A percentile compares a stretch with the other conserved stretches of the same genome.
Conservation (phyloP, 2,797 vertebrate genomes). For the Eurystomus glaucurus region DNA sequence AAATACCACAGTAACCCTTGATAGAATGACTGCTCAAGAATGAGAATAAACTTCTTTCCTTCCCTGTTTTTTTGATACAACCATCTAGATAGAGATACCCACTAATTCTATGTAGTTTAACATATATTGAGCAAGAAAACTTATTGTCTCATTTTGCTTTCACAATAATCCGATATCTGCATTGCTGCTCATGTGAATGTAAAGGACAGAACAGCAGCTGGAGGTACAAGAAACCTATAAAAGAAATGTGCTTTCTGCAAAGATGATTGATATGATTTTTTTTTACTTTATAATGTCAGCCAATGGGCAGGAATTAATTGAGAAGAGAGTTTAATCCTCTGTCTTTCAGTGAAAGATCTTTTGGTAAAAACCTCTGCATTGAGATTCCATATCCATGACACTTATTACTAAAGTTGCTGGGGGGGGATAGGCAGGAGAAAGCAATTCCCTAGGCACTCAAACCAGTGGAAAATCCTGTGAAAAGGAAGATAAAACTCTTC, state of each 20-base stretch:
- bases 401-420: background rate
- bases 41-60: background rate
- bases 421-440: background rate
- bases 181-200: background rate
- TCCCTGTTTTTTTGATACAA: background rate
- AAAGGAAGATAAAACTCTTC: background rate
- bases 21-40: background rate
- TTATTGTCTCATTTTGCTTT: background rate
- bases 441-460: background rate
- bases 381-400: background rate
- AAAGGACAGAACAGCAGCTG: background rate
- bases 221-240: background rate
- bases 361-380: background rate
- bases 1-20: background rate
- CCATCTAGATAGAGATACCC: background rate
- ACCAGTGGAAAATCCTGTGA: background rate
- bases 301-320: background rate
- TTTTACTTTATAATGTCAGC: background rate
- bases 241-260: background rate
- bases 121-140: background rate
- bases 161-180: background rate
- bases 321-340: background rate
- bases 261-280: background rate
- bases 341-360: background rate
- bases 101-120: background rate